phyloP scores from a whole-genome alignment of 2,888 invertebrate species.

The Alentia gelatinosa region DNA sequence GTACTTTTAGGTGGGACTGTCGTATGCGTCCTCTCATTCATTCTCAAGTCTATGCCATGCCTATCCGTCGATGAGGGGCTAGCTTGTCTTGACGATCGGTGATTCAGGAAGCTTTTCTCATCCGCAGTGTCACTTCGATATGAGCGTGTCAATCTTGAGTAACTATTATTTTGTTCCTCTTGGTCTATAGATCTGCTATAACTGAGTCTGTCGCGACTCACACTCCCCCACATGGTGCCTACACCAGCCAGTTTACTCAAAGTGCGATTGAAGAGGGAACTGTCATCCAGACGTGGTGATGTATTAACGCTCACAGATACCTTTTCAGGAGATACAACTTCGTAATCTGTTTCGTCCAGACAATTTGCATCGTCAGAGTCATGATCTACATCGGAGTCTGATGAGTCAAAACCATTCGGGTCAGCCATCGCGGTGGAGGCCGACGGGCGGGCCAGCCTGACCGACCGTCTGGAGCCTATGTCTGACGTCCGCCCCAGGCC shows the following conservation, averaged over 20 bases:
- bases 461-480: not conserved
- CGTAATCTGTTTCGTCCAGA: not conserved
- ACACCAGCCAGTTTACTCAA: not conserved
- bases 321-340: not conserved
- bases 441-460: not conserved
- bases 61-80: not conserved
- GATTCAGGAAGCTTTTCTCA: not conserved
- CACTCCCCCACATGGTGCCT: not conserved
- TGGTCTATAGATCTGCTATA: too few relatives aligned
- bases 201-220: not conserved
- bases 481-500: not conserved
- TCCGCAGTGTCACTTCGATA: not conserved
- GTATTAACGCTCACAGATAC: not conserved
- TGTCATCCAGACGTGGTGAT: conserved; percentile 13
- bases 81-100: not conserved
- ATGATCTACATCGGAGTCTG: conserved; percentile 22
- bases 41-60: too few relatives aligned
- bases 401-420: not conserved
- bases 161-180: too few relatives aligned
- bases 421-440: not conserved
- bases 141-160: not conserved
- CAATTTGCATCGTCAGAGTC: not conserved
- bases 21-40: not conserved
- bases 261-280: conserved; percentile 1
- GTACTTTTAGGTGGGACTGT: not conserved